These are phyloP conservation scores for Heliconius aoede DNA, from an alignment of 2,888 invertebrate genomes.

Conservation along the genomic window DNA sequence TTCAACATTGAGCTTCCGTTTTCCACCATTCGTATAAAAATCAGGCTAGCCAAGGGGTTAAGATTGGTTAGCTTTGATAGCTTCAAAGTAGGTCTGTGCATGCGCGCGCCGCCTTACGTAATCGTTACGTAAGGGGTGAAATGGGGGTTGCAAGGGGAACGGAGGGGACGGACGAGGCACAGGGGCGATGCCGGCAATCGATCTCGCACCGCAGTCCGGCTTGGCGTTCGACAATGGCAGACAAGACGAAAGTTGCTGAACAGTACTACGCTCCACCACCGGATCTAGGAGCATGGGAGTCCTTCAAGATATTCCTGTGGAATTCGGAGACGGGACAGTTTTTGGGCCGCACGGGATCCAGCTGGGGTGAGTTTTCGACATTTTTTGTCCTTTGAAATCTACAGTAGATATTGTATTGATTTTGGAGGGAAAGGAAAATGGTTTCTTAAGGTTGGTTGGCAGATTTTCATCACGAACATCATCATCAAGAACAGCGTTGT, in stretches of 20 bases:
- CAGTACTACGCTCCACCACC: conserved; percentile 92
- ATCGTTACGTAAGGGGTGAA: conserved; percentile 75
- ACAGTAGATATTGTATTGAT: conserved; percentile 40
- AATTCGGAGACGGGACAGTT: conserved; percentile 96
- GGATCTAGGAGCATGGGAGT: conserved; percentile 93
- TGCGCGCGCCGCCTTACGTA: conserved; percentile 80
- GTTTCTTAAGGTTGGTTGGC: conserved; percentile 30
- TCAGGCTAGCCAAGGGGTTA: conserved; percentile 35
- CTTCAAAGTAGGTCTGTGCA: conserved; percentile 59
- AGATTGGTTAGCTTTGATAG: conserved; percentile 41
- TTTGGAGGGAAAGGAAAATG: conserved; percentile 65
- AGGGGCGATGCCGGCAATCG: conserved; percentile 75
- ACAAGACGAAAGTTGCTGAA: conserved; percentile 88
- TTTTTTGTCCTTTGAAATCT: conserved; percentile 4
- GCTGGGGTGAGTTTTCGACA: conserved; percentile 93
- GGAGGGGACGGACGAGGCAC: conserved; percentile 52
- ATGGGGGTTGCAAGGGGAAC: conserved; percentile 58
- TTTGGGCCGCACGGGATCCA: conserved; percentile 94
- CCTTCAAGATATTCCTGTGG: conserved; percentile 93
- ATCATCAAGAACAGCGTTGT: background rate
- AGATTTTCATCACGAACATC: background rate
- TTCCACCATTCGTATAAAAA: conserved; percentile 25
- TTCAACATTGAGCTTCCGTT: conserved; percentile 50
- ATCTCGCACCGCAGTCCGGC: conserved; percentile 78
- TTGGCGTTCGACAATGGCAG: conserved; percentile 86